These are phyloP conservation scores for Xenops minutus DNA, from an alignment of 2,797 vertebrate genomes.

Conservation along the genomic window DNA sequence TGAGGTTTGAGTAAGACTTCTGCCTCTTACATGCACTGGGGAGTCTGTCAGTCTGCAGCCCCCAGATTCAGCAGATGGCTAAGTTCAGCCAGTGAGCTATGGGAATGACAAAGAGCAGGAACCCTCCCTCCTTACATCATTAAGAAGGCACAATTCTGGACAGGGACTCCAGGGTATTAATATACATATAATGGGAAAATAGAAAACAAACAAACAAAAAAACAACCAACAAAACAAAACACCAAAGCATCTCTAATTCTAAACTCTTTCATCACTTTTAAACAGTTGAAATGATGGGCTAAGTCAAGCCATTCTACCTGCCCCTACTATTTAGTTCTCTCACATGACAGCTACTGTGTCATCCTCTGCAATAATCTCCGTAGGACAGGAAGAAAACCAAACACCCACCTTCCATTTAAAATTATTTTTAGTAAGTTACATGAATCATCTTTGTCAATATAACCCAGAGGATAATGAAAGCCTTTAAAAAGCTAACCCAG, in stretches of 20 bases:
- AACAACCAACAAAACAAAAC: too few species aligned
- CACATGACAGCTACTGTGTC: neutral
- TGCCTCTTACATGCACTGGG: neutral
- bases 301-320: neutral
- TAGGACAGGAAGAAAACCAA: slow-evolving; percentile 16
- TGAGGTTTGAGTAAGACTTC: neutral
- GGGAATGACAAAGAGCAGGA: neutral
- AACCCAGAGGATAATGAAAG: slow-evolving; percentile 76
- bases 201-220: neutral
- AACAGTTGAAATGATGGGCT: neutral
- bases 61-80: neutral
- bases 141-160: neutral
- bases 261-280: neutral
- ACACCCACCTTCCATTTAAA: neutral
- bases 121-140: neutral
- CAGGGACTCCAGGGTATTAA: neutral
- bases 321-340: neutral
- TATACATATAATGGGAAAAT: neutral
- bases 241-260: neutral
- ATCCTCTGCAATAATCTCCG: neutral
- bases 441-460: slow-evolving; percentile 36
- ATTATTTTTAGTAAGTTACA: slow-evolving; percentile 6
- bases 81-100: neutral
- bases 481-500: slow-evolving; percentile 20
- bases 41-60: neutral